Conservation (phyloP, 2,888 invertebrate species). For the Sinodicranocentrus sp. region DNA sequence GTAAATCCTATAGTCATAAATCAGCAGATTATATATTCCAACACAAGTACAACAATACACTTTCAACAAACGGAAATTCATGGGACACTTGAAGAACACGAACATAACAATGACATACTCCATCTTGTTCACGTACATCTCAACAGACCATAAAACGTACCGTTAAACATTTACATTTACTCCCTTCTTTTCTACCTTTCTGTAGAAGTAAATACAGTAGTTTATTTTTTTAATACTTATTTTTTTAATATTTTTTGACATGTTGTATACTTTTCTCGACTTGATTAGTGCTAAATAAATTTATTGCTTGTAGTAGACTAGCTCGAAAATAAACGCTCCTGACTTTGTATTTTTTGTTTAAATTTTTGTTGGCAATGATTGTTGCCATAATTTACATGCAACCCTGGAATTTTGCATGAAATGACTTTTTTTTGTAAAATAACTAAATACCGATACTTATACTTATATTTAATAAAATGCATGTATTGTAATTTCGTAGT, state of each 20-base stretch:
- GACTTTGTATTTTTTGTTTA: conserved; percentile 13
- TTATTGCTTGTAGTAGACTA: conserved; percentile 43
- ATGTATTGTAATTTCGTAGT: neutral
- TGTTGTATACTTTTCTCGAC: conserved; percentile 12
- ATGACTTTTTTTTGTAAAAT: conserved; percentile 4
- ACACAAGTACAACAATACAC: no score
- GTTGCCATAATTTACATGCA: neutral
- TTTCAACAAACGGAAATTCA: no score
- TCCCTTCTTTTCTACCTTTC: neutral
- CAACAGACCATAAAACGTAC: neutral
- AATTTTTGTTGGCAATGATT: neutral
- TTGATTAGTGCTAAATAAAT: conserved; percentile 34
- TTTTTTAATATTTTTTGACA: neutral
- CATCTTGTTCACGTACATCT: no score
- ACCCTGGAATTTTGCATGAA: conserved; percentile 18
- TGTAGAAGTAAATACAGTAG: conserved; percentile 2
- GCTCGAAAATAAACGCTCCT: conserved; percentile 25
- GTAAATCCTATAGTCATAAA: no score
- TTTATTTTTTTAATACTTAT: neutral
- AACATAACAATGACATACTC: no score
- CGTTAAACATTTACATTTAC: neutral
- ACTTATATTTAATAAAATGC: neutral
- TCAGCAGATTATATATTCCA: no score
- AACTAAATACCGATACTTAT: neutral
- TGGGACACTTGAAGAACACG: no score